These are phyloP conservation scores for Sardinella longiceps DNA, from an alignment of 2,797 vertebrate species.

Conservation along the genomic window DNA sequence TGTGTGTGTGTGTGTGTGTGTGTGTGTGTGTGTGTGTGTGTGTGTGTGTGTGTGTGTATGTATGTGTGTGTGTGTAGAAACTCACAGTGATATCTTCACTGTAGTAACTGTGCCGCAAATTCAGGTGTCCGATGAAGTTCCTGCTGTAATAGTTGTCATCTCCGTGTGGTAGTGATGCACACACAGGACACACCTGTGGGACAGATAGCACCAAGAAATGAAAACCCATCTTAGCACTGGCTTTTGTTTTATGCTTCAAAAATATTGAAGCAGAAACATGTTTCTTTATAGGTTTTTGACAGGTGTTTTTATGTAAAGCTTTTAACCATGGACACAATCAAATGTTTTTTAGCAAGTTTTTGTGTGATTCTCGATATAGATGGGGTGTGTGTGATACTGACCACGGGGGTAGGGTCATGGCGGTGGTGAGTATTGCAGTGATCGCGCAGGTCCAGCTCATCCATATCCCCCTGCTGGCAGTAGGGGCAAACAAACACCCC, in stretches of 20 bases:
- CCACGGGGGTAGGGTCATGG: slow-evolving; percentile 50
- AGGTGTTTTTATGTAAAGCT: too few relatives aligned
- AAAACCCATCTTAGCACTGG: neutral
- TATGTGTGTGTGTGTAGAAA: slow-evolving; percentile 16
- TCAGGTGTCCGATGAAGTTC: slow-evolving; percentile 59
- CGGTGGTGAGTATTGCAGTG: slow-evolving; percentile 58
- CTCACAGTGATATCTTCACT: slow-evolving; percentile 51
- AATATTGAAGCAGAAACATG: too few relatives aligned
- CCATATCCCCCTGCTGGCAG: slow-evolving; percentile 53
- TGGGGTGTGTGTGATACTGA: slow-evolving; percentile 34
- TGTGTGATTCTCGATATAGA: too few relatives aligned
- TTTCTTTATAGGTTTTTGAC: too few relatives aligned
- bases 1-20: neutral
- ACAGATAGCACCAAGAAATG: slow-evolving; percentile 12
- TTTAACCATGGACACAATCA: too few relatives aligned
- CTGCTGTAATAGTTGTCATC: slow-evolving; percentile 57
- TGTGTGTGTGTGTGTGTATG: neutral
- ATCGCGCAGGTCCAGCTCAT: slow-evolving; percentile 51
- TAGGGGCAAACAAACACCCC: slow-evolving; percentile 55
- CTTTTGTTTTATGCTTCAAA: neutral
- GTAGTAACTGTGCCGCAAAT: slow-evolving; percentile 58
- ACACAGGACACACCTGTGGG: slow-evolving; percentile 62
- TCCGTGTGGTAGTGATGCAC: slow-evolving; percentile 55
- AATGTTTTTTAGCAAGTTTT: too few relatives aligned
- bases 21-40: neutral